Evolutionary conservation across 2,113 vertebrate genomes (phyloP), one percentile per base, ranked within the genome.

Genomic region (Struthidea cinerea): DNA sequence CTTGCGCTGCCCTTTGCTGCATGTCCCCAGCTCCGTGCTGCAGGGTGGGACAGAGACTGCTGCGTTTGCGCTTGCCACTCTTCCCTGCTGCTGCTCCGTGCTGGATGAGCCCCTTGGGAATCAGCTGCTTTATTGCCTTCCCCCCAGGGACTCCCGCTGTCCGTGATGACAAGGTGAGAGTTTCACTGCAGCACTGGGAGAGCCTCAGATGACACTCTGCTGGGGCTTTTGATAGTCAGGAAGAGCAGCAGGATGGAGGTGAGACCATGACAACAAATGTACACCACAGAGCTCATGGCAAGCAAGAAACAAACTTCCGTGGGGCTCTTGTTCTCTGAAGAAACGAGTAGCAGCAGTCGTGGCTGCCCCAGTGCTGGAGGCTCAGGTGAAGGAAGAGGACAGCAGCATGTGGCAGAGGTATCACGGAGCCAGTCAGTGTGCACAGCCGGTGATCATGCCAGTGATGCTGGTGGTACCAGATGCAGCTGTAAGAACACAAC

Each of bases 381-480:
- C 15, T 41, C 2, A 6, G 26, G 14, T 56, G 12, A 24, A 59
- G 68, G 44, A 42, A 28, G 59, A 23, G 18, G 69, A 26, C 56
- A 47, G 10, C 53, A 21, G 55, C 44, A 16, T 1, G 26, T 42
- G 73, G 32, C 88, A 87, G 55, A 41, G 24, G 19, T 35, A 2
- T 44, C 19, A 7, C 0, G 2, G 74, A 71, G 42, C 19, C 42
- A 10, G 0, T 1, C 19, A 13, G 1, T 1, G 1, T 8, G 10
- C 55, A 49, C 77, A 78, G 60, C 9, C 46, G 53, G 32, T 16
- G 55, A 44, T 9, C 59, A 46, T 15, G 79, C 1, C 44, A 11
- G 70, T 13, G 75, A 11, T 32, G 41, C 27, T 53, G 46, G 33
- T 59, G 35, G 42, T 32, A 44, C 24, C 4, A 2, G 3, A 2